These are phyloP conservation scores for Callyntrura sp. DNA, from an alignment of 2,888 invertebrate species.

Conservation along the genomic window DNA sequence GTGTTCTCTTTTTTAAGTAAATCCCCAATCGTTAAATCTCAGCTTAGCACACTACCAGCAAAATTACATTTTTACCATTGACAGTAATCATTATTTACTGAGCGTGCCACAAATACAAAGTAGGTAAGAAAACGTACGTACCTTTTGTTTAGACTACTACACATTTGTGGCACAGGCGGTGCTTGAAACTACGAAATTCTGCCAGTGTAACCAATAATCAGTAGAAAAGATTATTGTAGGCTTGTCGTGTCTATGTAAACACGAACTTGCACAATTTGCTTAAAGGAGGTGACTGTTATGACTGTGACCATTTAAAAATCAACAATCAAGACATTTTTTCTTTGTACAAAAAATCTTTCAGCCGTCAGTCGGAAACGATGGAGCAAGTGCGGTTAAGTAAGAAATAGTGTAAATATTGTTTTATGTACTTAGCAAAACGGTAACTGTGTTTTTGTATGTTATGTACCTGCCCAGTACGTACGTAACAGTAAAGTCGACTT, in stretches of 20 bases:
- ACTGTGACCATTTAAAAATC: background rate
- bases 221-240: too few relatives aligned
- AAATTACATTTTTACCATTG: too few relatives aligned
- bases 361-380: too few relatives aligned
- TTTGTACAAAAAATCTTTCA: conserved; percentile 33
- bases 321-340: conserved; percentile 19
- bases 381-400: conserved; percentile 24
- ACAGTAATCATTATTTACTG: conserved; percentile 17
- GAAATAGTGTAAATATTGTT: conserved; percentile 54
- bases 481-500: too few relatives aligned
- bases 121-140: conserved; percentile 8
- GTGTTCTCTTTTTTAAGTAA: background rate
- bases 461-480: conserved; percentile 30
- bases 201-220: too few relatives aligned
- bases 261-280: conserved; percentile 23
- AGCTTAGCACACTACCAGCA: too few relatives aligned
- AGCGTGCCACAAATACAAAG: conserved; percentile 25
- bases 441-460: conserved; percentile 29
- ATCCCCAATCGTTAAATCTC: too few relatives aligned
- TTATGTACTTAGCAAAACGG: conserved; percentile 51
- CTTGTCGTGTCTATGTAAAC: background rate
- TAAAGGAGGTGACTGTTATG: background rate
- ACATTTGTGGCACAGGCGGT: background rate
- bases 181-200: too few relatives aligned
- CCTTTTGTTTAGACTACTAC: background rate